phyloP scores from a whole-genome alignment of 1,140 invertebrate genomes.

The Ctenoplectra terminalis region DNA sequence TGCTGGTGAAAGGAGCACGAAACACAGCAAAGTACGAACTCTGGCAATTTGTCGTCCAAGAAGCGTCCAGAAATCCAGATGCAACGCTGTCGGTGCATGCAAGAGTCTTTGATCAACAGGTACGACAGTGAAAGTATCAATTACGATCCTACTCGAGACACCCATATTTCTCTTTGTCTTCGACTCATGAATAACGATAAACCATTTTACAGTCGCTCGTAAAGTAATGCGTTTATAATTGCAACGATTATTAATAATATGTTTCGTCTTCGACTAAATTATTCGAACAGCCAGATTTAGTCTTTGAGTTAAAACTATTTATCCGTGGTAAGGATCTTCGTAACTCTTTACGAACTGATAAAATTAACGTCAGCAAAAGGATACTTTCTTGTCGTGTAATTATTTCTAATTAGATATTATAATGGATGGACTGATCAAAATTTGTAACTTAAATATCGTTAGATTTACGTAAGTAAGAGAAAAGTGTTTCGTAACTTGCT shows the following conservation, averaged over 20 bases:
- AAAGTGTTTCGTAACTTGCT: no score
- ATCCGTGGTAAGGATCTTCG: no score
- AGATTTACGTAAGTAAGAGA: no score
- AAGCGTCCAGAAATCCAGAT: neutral
- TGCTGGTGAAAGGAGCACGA: neutral
- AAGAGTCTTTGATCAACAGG: conserved; percentile 38
- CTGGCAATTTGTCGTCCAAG: neutral
- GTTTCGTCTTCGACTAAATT: neutral
- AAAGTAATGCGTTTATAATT: neutral
- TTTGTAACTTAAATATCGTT: no score
- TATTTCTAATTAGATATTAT: no score
- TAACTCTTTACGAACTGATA: no score
- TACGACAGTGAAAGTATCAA: conserved; percentile 46
- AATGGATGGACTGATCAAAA: no score
- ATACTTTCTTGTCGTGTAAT: no score
- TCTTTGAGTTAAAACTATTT: neutral
- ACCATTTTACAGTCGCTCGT: neutral
- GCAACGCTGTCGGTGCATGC: neutral
- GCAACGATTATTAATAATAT: neutral
- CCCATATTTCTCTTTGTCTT: neutral
- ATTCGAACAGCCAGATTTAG: neutral
- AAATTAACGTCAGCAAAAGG: no score
- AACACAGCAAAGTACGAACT: neutral
- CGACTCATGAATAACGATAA: neutral
- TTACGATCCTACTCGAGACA: conserved; percentile 12